Base-by-base conservation (phyloP, 2,797 vertebrate species). In the Serranus cabrilla region DNA sequence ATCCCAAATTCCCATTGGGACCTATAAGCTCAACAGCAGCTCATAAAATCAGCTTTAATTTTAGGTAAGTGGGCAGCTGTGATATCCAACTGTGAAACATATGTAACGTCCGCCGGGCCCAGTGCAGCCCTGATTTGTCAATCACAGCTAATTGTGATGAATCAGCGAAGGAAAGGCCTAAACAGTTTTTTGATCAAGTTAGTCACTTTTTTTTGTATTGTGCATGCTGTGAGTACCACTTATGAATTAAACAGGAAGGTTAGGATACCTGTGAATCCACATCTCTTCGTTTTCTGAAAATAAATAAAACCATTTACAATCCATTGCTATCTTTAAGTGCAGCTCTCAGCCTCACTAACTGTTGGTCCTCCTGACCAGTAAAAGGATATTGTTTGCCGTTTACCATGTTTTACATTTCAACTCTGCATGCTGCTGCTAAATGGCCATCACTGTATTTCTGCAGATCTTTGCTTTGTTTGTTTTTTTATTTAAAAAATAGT, bases 41-140 rank as follows among this genome's bases (percentile, higher is more conserved):
- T 87, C 74, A 77, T 78, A 40, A 86, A 90, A 83, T 87, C 67
- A 57, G 71, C 78, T 67, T 78, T 81, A 31, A 84, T 83, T 82
- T 69, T 25, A 45, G 74, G 20, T 80, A 82, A 78, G 50, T 76
- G 84, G 70, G 61, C 80, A 88, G 84, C 75, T 91, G 84, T 68
- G 84, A 68, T 76, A 23, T 83, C 80, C 70, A 68, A 75, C 84
- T 81, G 84, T 71, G 83, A 70, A 67, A 70, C 82, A 81, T 83
- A 78, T 86, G 85, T 69, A 74, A 49, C 45, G 66, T 73, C 72
- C 70, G 69, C 74, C 9, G 5, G 68, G 49, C 57, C 39, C 46
- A 18, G 60, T 27, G 37, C 63, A 78, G 61, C 76, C n/a, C 58
- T 51, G 64, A 74, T 78, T 75, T 73, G 74, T 85, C 86, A 82